Conservation (phyloP, 2,113 vertebrate genomes). For the Okapia johnstoni region DNA sequence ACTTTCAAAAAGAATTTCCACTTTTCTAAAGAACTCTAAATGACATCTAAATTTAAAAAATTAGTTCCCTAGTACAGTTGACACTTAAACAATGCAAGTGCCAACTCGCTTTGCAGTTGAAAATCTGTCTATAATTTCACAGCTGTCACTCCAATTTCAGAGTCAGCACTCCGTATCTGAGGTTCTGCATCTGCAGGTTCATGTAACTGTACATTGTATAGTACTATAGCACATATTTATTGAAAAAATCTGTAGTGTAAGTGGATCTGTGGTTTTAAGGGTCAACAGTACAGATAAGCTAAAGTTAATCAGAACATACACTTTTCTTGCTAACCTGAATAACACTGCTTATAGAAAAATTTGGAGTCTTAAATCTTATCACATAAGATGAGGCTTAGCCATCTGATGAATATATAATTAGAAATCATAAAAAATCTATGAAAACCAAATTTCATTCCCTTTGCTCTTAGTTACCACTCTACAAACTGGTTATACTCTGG, state of each 20-base stretch:
- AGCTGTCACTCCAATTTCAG: not conserved
- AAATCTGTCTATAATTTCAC: not conserved
- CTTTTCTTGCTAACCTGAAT: not conserved
- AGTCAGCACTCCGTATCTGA: not conserved
- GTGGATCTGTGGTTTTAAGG: not conserved
- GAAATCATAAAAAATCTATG: conserved; percentile 1
- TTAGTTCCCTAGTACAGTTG: not conserved
- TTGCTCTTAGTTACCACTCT: conserved; percentile 21
- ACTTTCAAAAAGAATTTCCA: conserved; percentile 19
- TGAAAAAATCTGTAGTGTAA: not conserved
- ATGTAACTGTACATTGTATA: not conserved
- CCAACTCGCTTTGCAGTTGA: not conserved
- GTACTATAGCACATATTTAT: not conserved
- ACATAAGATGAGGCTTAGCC: conserved; percentile 22
- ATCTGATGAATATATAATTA: not conserved
- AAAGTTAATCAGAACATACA: not conserved
- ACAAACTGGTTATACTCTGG: not conserved
- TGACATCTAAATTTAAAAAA: not conserved
- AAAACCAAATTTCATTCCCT: conserved; percentile 22
- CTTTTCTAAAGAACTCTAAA: conserved; percentile 1
- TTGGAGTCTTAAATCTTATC: conserved; percentile 7
- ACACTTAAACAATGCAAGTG: not conserved
- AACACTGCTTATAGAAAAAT: not conserved
- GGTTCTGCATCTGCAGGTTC: not conserved
- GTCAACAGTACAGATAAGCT: not conserved